These are phyloP conservation scores for Herpailurus yagouaroundi DNA, from an alignment of 2,113 vertebrate species.

Conservation along the genomic window DNA sequence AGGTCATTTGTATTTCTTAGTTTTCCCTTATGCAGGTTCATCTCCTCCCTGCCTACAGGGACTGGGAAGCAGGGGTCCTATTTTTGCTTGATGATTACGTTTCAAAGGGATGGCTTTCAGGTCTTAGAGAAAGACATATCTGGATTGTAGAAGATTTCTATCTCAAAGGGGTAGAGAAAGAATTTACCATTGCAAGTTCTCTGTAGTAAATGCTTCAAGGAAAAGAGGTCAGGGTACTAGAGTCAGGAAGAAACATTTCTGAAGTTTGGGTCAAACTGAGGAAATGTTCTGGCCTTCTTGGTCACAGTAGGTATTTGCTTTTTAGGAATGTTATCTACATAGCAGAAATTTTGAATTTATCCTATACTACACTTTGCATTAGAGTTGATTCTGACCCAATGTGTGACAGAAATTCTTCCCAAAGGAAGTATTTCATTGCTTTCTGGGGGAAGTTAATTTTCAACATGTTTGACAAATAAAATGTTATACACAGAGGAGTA, in stretches of 20 bases:
- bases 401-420: not conserved
- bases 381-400: not conserved
- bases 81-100: not conserved
- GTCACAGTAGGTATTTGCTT: not conserved
- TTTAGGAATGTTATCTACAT: not conserved
- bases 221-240: not conserved
- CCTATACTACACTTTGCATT: not conserved
- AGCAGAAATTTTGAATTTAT: not conserved
- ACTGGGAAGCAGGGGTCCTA: not conserved
- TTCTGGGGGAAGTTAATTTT: slow-evolving; percentile 14
- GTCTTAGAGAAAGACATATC: not conserved
- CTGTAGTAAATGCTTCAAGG: not conserved
- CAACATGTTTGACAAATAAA: slow-evolving; percentile 12
- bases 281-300: not conserved
- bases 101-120: not conserved
- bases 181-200: not conserved
- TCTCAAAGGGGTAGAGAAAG: not conserved
- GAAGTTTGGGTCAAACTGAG: not conserved
- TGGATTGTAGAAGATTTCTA: not conserved
- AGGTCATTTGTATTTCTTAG: not conserved
- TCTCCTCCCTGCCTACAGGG: not conserved
- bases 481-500: not conserved
- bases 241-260: not conserved
- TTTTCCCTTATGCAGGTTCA: not conserved
- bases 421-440: not conserved